A percentile compares a stretch with the other conserved stretches of the same genome.
phyloP scores from a whole-genome alignment of 2,113 vertebrate species.

The Zosterops pallidus region DNA sequence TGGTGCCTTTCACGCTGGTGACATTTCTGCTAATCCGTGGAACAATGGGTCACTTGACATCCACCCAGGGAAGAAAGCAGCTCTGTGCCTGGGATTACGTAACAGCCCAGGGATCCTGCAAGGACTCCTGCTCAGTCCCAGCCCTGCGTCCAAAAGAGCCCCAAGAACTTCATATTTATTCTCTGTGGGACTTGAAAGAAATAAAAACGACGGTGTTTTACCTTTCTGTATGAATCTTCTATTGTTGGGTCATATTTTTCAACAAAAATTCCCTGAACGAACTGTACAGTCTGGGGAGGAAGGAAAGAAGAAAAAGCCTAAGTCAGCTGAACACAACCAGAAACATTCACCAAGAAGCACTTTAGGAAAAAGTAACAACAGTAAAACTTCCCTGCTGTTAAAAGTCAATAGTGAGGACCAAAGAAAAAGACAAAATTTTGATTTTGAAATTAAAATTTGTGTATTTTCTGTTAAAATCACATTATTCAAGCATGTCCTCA shows the following conservation, averaged over 20 bases:
- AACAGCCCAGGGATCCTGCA: not conserved
- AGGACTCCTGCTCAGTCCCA: not conserved
- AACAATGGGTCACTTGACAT: conserved; percentile 52
- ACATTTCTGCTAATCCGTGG: conserved; percentile 6
- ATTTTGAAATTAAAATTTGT: not conserved
- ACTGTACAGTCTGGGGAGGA: conserved; percentile 90
- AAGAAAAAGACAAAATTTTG: not conserved
- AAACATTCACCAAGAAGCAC: not conserved
- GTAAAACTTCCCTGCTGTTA: not conserved
- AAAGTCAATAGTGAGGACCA: not conserved
- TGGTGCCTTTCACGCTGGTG: conserved; percentile 13
- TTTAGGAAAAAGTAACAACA: not conserved
- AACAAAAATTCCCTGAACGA: conserved; percentile 99
- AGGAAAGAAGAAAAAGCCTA: not conserved
- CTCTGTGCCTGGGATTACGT: not conserved
- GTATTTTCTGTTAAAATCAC: not conserved
- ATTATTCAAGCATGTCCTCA: not conserved
- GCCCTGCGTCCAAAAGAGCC: not conserved
- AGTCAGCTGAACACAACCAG: not conserved
- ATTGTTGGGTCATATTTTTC: conserved; percentile 99
- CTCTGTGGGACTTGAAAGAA: not conserved
- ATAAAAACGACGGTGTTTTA: conserved; percentile 50
- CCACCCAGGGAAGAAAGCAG: not conserved
- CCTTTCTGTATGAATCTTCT: conserved; percentile 99
- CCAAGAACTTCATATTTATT: not conserved